Evolutionary conservation across 2,888 invertebrate genomes (phyloP).

Genomic region (Sepiola atlantica): DNA sequence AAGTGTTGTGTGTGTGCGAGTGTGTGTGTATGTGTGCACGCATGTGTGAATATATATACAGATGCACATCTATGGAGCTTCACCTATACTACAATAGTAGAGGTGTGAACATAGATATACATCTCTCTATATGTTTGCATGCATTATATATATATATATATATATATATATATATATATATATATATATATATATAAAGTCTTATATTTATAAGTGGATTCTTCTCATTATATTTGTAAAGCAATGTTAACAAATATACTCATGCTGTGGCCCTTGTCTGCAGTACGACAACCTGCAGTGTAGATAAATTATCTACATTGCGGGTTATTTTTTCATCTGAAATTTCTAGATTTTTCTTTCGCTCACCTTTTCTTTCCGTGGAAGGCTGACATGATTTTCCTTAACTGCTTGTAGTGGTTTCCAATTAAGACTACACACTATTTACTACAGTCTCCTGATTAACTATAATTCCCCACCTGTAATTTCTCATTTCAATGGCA

Average conservation of each 20-base stretch:
- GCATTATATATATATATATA: not conserved
- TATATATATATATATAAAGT: constrained; percentile 32
- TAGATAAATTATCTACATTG: constrained; percentile 33
- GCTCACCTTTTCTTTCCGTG: constrained; percentile 34
- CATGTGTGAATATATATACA: not conserved
- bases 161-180: constrained; percentile 34
- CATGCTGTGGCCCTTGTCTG: constrained; percentile 22
- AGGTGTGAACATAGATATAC: not conserved
- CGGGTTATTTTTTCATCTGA: constrained; percentile 1
- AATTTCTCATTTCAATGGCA: constrained; percentile 45
- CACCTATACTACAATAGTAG: not conserved
- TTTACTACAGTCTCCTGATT: constrained; percentile 42
- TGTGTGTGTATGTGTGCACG: not conserved
- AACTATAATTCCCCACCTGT: constrained; percentile 45
- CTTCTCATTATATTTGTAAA: constrained; percentile 46
- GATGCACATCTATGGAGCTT: not conserved
- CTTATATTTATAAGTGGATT: constrained; percentile 48
- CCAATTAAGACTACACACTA: constrained; percentile 43
- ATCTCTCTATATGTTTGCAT: not conserved
- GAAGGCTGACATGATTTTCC: constrained; percentile 44
- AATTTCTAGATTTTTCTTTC: constrained; percentile 41
- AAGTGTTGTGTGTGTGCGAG: not conserved
- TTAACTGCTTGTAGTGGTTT: constrained; percentile 47
- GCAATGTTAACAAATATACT: not conserved
- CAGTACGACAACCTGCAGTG: not conserved